Percentiles rank a stretch among this genome's conserved stretches.
phyloP scores from a whole-genome alignment of 2,888 invertebrate genomes.

The Patella depressa region DNA sequence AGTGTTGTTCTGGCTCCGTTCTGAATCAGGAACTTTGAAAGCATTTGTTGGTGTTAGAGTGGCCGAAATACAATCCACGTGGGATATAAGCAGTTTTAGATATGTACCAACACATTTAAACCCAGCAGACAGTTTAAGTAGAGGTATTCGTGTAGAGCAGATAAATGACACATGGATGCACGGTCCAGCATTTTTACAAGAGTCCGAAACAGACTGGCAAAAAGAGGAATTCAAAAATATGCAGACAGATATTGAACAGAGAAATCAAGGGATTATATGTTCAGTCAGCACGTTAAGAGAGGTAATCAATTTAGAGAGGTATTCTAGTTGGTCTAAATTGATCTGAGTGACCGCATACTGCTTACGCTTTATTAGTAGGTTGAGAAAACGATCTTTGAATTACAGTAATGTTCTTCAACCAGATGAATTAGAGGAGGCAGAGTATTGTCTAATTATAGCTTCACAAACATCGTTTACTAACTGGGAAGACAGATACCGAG shows the following conservation, averaged over 20 bases:
- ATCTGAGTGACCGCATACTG: constrained; percentile 18
- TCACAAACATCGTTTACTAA: constrained; percentile 10
- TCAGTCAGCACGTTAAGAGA: neutral
- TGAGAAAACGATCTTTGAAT: neutral
- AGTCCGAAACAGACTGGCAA: neutral
- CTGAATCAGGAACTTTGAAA: constrained; percentile 18
- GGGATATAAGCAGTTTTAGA: constrained; percentile 3
- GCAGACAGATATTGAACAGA: neutral
- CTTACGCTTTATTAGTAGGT: neutral
- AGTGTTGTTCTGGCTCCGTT: constrained; percentile 20
- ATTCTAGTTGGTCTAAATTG: constrained; percentile 18
- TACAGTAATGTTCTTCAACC: neutral
- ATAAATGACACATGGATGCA: constrained; percentile 19
- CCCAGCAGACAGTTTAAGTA: constrained; percentile 25
- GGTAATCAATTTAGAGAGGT: constrained; percentile 10
- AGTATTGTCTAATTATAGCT: constrained; percentile 3
- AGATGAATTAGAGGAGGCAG: constrained; percentile 1
- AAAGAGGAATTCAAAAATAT: neutral
- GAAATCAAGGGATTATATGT: neutral
- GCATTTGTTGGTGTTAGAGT: constrained; percentile 10
- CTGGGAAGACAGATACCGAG: neutral
- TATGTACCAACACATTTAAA: constrained; percentile 19
- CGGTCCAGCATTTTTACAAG: constrained; percentile 18
- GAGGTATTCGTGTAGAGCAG: constrained; percentile 17
- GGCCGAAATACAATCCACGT: constrained; percentile 22